phyloP scores from a whole-genome alignment of 1,140 invertebrate species.

The Papilio dardanus region DNA sequence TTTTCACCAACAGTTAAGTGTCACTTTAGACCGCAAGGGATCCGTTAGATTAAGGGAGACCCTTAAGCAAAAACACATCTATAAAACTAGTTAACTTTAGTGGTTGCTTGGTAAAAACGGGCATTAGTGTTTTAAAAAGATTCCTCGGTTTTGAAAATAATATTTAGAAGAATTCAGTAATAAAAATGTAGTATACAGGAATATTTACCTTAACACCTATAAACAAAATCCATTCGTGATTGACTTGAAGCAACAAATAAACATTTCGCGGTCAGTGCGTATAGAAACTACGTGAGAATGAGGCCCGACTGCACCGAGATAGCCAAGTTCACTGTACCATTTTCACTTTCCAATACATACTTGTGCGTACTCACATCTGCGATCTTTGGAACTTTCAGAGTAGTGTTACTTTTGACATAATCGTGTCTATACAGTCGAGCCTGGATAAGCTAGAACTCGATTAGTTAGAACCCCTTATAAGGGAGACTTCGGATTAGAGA shows the following conservation, averaged over 20 bases:
- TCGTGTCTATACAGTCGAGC: not conserved
- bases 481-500: too few relatives aligned
- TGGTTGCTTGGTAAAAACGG: too few relatives aligned
- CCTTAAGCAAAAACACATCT: too few relatives aligned
- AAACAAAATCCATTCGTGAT: slow-evolving; percentile 7
- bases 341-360: slow-evolving; percentile 16
- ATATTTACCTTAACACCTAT: not conserved
- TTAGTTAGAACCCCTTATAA: too few relatives aligned
- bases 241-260: slow-evolving; percentile 5
- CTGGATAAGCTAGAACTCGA: too few relatives aligned
- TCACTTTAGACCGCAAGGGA: too few relatives aligned
- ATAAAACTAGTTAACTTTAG: too few relatives aligned
- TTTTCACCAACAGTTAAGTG: too few relatives aligned
- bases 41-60: too few relatives aligned
- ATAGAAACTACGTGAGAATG: slow-evolving; percentile 14
- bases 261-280: slow-evolving; percentile 25
- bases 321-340: not conserved
- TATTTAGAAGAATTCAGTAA: too few relatives aligned
- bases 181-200: not conserved
- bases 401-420: not conserved
- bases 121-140: too few relatives aligned
- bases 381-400: not conserved
- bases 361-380: not conserved
- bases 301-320: not conserved
- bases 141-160: too few relatives aligned